Evolutionary conservation across 2,888 invertebrate species (phyloP), one percentile per base, ranked within the genome.

Genomic region (Scrobipalpa costella): DNA sequence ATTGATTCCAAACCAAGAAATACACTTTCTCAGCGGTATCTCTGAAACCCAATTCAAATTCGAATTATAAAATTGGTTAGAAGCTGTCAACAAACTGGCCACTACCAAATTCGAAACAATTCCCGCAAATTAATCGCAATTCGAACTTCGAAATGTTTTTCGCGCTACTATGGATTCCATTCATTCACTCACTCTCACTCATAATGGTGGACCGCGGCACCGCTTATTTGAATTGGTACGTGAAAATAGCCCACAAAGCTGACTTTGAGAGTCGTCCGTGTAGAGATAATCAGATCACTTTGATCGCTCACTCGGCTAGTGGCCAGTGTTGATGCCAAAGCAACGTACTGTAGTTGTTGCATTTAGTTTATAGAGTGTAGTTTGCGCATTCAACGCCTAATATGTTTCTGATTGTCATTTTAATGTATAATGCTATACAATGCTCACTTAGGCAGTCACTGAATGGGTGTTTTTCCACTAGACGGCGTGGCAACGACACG

Each of bases 251-350:
- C 60, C 44, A 62, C 62, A 57, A 60, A 57, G 57, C 57, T 61
- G 64, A 66, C 66, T 66, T 64, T 66, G 63, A 21, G 61, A 60
- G 7, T 34, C 57, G 57, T 40, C 60, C 50, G 47, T 40, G 50
- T 58, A 52, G 57, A 19, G 49, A 40, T 66, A 64, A 66, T 64
- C 58, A 58, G 57, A 11, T 57, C 55, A 44, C 66, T 66, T 66
- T 66, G 66, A 66, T 62, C 66, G 58, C n/a, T 58, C 63, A 52
- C 38, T 57, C 66, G 65, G 61, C 55, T 44, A 58, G 61, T 61
- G 36, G 36, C 33, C 50, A 36, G 19, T 61, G 50, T 36, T 19
- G 38, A 15, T 52, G 50, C 36, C 50, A 47, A 38, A 36, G 38
- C 36, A 17, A 13, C 5, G 2, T 27, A 27, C 27, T 60, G 13